Evolutionary conservation across 2,797 vertebrate species (phyloP).

Genomic region (Clarias laeviceps): DNA sequence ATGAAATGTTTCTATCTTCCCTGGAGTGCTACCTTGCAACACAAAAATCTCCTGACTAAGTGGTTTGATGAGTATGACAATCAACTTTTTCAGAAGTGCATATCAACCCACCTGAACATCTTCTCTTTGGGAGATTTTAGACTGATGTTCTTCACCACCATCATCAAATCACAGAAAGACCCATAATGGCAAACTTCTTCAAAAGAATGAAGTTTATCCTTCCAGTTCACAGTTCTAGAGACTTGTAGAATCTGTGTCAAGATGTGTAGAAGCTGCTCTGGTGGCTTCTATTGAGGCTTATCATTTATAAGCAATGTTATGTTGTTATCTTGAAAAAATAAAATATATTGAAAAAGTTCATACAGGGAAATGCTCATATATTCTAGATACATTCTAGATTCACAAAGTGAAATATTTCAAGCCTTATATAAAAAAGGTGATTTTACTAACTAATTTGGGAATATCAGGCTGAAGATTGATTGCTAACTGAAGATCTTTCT

Average conservation of each 20-base stretch:
- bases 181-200: not conserved
- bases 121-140: not conserved
- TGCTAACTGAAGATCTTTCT: not conserved
- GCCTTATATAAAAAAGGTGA: no score
- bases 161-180: not conserved
- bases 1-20: not conserved
- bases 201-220: not conserved
- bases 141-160: not conserved
- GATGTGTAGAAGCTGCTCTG: not conserved
- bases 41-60: not conserved
- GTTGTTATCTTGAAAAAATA: not conserved
- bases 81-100: not conserved
- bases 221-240: not conserved
- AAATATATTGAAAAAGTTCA: no score
- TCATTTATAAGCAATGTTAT: not conserved
- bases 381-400: no score
- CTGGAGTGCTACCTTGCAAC: not conserved
- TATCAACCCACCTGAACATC: not conserved
- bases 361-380: no score
- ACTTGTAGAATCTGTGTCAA: not conserved
- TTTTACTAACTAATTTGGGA: no score
- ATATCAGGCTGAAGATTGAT: not conserved
- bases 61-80: not conserved
- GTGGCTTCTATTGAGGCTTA: not conserved
- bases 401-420: no score